Percentiles rank a stretch among this genome's conserved stretches.
Conservation (phyloP, 2,113 vertebrate species). For the Apus apus region DNA sequence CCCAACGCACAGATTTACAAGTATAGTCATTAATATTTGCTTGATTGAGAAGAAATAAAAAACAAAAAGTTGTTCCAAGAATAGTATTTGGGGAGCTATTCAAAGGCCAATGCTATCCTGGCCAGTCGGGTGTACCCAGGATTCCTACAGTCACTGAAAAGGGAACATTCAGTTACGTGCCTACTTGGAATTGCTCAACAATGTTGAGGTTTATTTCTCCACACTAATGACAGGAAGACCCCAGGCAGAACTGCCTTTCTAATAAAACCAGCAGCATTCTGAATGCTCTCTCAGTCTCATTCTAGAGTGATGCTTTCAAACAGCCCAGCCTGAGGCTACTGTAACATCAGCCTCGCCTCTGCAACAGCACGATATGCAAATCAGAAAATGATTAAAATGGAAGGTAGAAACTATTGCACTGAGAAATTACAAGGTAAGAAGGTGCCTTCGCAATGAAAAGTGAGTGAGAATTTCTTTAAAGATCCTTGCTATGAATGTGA, state of each 20-base stretch:
- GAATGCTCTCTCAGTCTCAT: background rate
- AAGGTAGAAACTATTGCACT: background rate
- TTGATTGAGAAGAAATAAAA: accelerated
- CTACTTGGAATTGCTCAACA: background rate
- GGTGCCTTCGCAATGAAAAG: background rate
- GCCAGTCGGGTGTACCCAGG: background rate
- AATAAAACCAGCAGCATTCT: background rate
- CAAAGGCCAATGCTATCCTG: background rate
- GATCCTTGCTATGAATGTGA: background rate
- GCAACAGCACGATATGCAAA: background rate
- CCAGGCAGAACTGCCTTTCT: background rate
- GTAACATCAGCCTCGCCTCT: background rate
- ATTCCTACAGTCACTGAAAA: background rate
- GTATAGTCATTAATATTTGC: background rate
- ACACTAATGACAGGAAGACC: background rate
- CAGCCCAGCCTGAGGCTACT: background rate
- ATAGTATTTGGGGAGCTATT: background rate
- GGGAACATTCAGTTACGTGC: background rate
- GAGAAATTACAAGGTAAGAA: background rate
- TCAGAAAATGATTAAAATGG: background rate
- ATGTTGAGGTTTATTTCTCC: background rate
- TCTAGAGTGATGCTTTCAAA: background rate
- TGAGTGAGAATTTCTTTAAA: background rate
- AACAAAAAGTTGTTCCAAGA: background rate
- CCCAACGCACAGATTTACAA: background rate